Evolutionary conservation across 2,888 invertebrate genomes (phyloP), one percentile per base, ranked within the genome.

Genomic region (Xestia ashworthii): DNA sequence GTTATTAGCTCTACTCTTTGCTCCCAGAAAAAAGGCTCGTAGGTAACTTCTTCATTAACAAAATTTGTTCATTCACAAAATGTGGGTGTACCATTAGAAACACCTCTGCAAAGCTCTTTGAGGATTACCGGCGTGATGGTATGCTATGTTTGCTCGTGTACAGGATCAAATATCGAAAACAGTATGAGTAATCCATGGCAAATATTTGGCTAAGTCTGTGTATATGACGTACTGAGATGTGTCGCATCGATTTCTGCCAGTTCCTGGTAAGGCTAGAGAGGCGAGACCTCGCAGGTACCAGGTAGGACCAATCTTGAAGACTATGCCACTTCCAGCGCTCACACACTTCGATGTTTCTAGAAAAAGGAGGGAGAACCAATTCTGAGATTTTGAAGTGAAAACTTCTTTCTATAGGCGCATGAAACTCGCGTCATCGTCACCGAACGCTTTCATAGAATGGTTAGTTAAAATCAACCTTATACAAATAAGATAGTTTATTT

Each of bases 261-360:
- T 9, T 3, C 76, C 76, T 5, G 78, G 55, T 25, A 46, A 38
- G 2, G 77, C 78, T 14, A 76, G n/a, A 4, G 76, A 66, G 12
- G 77, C 22, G 6, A 77, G 58, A 1, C 78, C 76, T 66, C 76
- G 78, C 0, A 76, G 78, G 41, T 76, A 16, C 76, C 77, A 76
- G 14, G 25, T 66, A 25, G 65, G 25, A 32, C 66, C 78, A 11
- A 48, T 22, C 66, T 78, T 66, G 48, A 76, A 66, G 12, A 76
- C 76, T 78, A 76, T 60, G 78, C 76, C 76, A 5, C 76, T 66
- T 0, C 76, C 76, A 5, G 65, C 76, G 9, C 77, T 41, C 22
- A 12, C 32, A 58, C 78, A 76, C 12, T 25, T 25, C 19, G 78
- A 77, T 0, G 16, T 44, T 25, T 66, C 76, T 76, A n/a, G 41